A percentile compares a stretch with the other conserved stretches of the same genome.
Evolutionary conservation across 2,797 vertebrate genomes (phyloP).

Genomic region (Pangasius djambal): DNA sequence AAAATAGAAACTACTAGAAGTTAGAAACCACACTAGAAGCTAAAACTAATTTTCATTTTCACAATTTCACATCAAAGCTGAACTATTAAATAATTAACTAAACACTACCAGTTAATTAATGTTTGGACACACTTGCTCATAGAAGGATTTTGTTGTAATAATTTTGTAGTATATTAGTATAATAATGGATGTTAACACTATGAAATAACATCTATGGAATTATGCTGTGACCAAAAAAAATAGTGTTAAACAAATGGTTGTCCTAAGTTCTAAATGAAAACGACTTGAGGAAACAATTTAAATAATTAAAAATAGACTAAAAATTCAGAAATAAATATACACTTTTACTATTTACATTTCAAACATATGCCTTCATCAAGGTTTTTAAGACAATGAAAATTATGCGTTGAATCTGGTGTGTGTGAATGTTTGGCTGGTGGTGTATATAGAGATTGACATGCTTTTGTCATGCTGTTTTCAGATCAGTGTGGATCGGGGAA

Average conservation of each 20-base stretch:
- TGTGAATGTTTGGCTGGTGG: neutral
- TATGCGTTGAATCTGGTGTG: neutral
- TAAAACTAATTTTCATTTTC: neutral
- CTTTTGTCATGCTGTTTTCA: constrained; percentile 59
- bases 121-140: neutral
- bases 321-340: neutral
- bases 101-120: neutral
- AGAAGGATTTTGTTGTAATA: neutral
- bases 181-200: neutral
- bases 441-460: too few relatives aligned
- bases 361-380: neutral
- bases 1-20: neutral
- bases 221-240: neutral
- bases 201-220: neutral
- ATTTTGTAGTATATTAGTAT: neutral
- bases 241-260: neutral
- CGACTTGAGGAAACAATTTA: neutral
- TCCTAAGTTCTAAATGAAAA: neutral
- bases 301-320: neutral
- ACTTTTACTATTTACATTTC: neutral
- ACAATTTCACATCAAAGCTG: neutral
- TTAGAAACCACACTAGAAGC: neutral
- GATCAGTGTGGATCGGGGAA: constrained; percentile 97
- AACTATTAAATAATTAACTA: neutral
- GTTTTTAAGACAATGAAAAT: neutral